Percentiles rank a stretch among this genome's conserved stretches.
These are phyloP conservation scores for Hafferia zeledoni DNA, from an alignment of 2,797 vertebrate species.

Conservation along the genomic window DNA sequence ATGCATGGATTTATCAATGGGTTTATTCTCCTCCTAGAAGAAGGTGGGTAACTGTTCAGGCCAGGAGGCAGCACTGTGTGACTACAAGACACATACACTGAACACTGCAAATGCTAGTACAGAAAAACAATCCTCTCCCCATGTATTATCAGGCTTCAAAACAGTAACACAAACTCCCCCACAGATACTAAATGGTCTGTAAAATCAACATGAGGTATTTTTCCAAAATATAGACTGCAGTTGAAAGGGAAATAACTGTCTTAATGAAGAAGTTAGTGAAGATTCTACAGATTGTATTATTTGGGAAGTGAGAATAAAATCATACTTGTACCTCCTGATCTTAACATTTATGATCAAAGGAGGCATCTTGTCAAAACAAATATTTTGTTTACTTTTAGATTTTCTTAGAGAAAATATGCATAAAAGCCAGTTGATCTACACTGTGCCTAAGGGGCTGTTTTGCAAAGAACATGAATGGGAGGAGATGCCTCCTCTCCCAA, in stretches of 20 bases:
- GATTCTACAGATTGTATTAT: neutral
- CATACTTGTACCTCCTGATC: neutral
- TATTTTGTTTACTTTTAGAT: conserved; percentile 8
- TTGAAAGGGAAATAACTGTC: neutral
- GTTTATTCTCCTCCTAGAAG: neutral
- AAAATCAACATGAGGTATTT: neutral
- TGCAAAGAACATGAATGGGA: neutral
- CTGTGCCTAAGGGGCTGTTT: neutral
- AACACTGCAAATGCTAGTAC: neutral
- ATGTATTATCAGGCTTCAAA: neutral
- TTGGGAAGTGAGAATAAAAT: neutral
- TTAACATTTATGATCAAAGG: conserved; percentile 12
- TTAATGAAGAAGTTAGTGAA: neutral
- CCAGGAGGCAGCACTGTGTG: neutral
- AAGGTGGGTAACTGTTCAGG: neutral
- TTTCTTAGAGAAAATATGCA: neutral
- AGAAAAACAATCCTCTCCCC: neutral
- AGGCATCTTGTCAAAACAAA: conserved; percentile 3
- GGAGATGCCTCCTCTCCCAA: neutral
- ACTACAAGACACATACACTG: fast-evolving
- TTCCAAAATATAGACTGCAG: neutral
- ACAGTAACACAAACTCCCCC: neutral
- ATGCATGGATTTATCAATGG: neutral
- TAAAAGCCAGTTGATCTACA: neutral
- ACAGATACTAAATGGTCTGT: neutral